phyloP scores from a whole-genome alignment of 2,113 vertebrate species.

The Plectropomus leopardus region DNA sequence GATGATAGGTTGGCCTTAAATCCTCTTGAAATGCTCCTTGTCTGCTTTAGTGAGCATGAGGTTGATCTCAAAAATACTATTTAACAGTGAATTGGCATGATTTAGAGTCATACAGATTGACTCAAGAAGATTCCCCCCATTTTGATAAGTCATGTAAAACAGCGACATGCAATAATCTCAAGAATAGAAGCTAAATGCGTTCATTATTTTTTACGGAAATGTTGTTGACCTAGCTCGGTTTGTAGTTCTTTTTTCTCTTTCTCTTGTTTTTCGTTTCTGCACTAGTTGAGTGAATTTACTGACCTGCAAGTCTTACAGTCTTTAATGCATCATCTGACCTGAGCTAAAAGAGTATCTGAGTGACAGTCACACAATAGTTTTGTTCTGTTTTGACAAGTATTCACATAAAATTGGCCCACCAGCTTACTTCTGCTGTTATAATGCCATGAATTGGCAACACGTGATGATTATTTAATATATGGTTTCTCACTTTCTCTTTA shows the following conservation, averaged over 20 bases:
- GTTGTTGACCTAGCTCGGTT: constrained; percentile 35
- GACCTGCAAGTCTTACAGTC: constrained; percentile 67
- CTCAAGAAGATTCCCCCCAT: neutral
- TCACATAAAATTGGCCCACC: constrained; percentile 17
- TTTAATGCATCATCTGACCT: constrained; percentile 40
- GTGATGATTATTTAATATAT: constrained; percentile 24
- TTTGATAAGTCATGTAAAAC: constrained; percentile 36
- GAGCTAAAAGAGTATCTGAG: constrained; percentile 36
- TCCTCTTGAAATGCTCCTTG: constrained; percentile 47
- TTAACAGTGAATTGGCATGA: constrained; percentile 57
- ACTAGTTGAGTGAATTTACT: constrained; percentile 63
- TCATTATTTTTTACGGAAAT: constrained; percentile 28
- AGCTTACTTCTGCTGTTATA: constrained; percentile 13
- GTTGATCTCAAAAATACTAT: constrained; percentile 29
- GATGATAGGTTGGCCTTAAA: constrained; percentile 72
- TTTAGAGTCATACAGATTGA: constrained; percentile 14
- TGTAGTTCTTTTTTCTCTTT: constrained; percentile 32
- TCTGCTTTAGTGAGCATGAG: constrained; percentile 50
- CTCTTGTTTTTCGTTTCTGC: constrained; percentile 44
- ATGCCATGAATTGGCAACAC: constrained; percentile 24
- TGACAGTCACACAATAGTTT: constrained; percentile 28
- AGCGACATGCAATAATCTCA: constrained; percentile 37
- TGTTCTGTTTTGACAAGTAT: constrained; percentile 7
- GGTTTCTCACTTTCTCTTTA: constrained; percentile 21
- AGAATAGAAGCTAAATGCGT: constrained; percentile 38